A percentile compares a stretch with the other conserved stretches of the same genome.
These are phyloP conservation scores for Hassar affinis DNA, from an alignment of 2,113 vertebrate genomes.

Conservation along the genomic window DNA sequence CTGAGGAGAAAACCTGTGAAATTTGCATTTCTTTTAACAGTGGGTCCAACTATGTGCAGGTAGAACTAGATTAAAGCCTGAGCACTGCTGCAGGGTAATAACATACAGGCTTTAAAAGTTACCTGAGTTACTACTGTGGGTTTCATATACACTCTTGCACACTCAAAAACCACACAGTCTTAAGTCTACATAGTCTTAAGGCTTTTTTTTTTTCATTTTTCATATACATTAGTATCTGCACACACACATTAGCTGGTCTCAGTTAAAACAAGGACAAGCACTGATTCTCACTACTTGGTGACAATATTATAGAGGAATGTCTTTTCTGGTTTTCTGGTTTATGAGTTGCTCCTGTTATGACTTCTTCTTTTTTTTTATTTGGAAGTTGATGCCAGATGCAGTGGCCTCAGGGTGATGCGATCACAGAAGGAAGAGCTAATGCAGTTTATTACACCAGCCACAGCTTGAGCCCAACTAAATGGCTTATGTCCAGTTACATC, in stretches of 20 bases:
- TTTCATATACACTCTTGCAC: neutral
- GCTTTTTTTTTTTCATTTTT: too few relatives aligned
- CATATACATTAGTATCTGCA: neutral
- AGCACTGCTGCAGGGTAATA: constrained; percentile 58
- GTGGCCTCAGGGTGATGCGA: neutral
- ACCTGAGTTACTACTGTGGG: neutral
- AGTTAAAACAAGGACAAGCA: neutral
- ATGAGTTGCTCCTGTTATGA: neutral
- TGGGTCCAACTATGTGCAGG: constrained; percentile 44
- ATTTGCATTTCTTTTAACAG: constrained; percentile 64
- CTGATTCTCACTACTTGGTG: neutral
- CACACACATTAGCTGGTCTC: neutral
- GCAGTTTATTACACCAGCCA: neutral
- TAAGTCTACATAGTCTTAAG: neutral
- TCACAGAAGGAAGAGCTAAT: neutral
- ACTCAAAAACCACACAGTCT: neutral
- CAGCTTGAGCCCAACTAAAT: neutral
- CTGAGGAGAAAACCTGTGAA: constrained; percentile 56
- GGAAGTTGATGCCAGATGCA: neutral
- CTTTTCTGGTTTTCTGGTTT: neutral
- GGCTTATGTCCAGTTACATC: neutral
- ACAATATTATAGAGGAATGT: neutral
- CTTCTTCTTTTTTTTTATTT: neutral
- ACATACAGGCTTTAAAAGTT: constrained; percentile 61
- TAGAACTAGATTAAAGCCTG: constrained; percentile 61